Base-by-base conservation (phyloP, 1,140 invertebrate genomes). In the Drosophila obscura region DNA sequence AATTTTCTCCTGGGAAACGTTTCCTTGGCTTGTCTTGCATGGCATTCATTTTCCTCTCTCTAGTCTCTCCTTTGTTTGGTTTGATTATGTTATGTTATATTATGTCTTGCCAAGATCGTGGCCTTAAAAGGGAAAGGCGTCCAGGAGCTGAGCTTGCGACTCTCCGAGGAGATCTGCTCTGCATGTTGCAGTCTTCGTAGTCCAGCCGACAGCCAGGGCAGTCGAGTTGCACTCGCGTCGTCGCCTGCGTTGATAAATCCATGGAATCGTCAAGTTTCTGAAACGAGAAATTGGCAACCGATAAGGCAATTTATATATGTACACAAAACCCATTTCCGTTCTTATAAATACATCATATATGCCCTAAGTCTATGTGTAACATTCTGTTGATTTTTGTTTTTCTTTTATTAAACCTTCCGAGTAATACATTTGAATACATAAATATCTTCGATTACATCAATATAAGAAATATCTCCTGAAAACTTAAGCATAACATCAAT, bases 41-140 rank as follows among this genome's bases (percentile, higher is more conserved):
- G 71, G 71, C 71, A 66, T 53, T 19, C 35, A 74, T 44, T 74
- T 39, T 74, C 72, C n/a, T n/a, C n/a, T n/a, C n/a, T n/a, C n/a
- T n/a, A 74, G 72, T 74, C 72, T 74, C 71, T 52, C 43, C 44
- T 28, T n/a, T 58, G 19, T 24, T 43, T 43, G 5, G n/a, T 43
- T 22, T 16, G 13, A 15, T 44, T 9, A 31, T 65, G 63, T 41
- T 31, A 2, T 9, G 28, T 31, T 8, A 3, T n/a, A n/a, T n/a
- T n/a, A n/a, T n/a, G n/a, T n/a, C 28, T 8, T 9, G 8, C 13
- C 11, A 13, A 13, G 35, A 39, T 39, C 8, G 31, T 31, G 2
- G 8, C 46, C 55, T 52, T 41, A 71, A 53, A 39, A 43, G 26
- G 71, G n/a, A 60, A 72, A 28, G 16, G 16, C 16, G 16, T 16